Evolutionary conservation across 64 coral and sea anemone species (phyloP).

Genomic region (Montipora cactus): DNA sequence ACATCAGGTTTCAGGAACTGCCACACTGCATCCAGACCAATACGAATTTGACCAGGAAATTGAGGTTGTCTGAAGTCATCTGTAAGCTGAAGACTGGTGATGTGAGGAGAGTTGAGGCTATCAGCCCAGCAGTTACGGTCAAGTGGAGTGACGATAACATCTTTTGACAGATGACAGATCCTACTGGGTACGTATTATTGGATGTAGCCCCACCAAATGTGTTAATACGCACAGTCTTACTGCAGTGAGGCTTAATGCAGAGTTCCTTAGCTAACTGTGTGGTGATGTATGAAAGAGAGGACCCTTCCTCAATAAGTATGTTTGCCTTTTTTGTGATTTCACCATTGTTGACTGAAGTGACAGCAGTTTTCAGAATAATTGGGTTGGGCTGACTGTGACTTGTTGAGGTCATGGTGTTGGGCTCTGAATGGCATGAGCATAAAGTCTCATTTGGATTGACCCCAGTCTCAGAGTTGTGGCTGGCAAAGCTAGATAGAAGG

Average conservation of each 20-base stretch:
- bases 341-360: too few species aligned
- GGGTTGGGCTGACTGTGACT: too few species aligned
- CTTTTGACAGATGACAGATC: conserved; percentile 46
- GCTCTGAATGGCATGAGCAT: too few species aligned
- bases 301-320: conserved; percentile 54
- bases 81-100: conserved; percentile 5
- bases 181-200: background rate
- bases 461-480: too few species aligned
- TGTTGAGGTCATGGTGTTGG: too few species aligned
- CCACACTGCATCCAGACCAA: conserved; percentile 56
- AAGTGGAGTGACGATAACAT: conserved; percentile 48
- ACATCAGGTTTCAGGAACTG: conserved; percentile 57
- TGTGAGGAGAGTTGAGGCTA: conserved; percentile 45
- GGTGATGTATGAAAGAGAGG: conserved; percentile 54
- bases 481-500: too few species aligned
- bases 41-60: conserved; percentile 19
- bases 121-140: conserved; percentile 18
- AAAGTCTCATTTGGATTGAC: too few species aligned
- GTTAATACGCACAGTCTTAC: conserved; percentile 33
- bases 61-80: conserved; percentile 48
- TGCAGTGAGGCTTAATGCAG: conserved; percentile 34
- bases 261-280: conserved; percentile 50
- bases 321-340: background rate
- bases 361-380: too few species aligned
- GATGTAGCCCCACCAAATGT: background rate